Evolutionary conservation across 2,113 vertebrate genomes (phyloP).

Genomic region (Physeter macrocephalus): DNA sequence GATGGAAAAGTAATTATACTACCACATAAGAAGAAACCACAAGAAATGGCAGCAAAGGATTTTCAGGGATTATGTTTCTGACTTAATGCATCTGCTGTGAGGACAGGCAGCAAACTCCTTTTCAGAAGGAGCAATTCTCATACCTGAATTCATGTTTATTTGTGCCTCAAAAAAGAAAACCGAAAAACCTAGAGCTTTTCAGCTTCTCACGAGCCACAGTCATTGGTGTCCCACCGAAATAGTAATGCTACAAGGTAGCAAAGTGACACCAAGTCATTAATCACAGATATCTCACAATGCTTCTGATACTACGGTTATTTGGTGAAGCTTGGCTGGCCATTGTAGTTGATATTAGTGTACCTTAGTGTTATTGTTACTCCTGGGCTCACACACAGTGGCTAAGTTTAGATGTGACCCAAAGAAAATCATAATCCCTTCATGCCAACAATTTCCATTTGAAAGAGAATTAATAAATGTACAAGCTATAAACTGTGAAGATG

Average conservation of each 20-base stretch:
- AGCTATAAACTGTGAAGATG: background rate
- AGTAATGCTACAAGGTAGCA: background rate
- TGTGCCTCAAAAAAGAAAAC: background rate
- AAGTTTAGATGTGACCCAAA: slow-evolving; percentile 17
- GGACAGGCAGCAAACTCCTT: slow-evolving; percentile 55
- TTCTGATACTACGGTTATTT: background rate
- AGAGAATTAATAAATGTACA: background rate
- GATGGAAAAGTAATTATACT: slow-evolving; percentile 79
- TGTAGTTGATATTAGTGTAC: background rate
- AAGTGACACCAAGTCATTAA: background rate
- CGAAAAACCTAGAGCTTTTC: background rate
- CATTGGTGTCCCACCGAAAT: background rate
- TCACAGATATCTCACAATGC: slow-evolving; percentile 17
- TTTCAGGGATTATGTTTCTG: slow-evolving; percentile 74
- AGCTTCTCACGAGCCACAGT: background rate
- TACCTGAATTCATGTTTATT: slow-evolving; percentile 44
- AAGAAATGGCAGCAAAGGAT: slow-evolving; percentile 73
- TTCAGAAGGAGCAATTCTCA: slow-evolving; percentile 20
- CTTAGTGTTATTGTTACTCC: background rate
- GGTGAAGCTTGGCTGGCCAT: background rate
- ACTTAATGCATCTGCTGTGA: slow-evolving; percentile 73
- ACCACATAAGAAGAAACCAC: slow-evolving; percentile 73
- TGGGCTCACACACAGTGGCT: background rate
- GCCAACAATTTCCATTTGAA: background rate
- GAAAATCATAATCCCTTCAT: slow-evolving; percentile 4